These are phyloP conservation scores for Dichetophora obliterata DNA, from an alignment of 2,888 invertebrate genomes.

Conservation along the genomic window DNA sequence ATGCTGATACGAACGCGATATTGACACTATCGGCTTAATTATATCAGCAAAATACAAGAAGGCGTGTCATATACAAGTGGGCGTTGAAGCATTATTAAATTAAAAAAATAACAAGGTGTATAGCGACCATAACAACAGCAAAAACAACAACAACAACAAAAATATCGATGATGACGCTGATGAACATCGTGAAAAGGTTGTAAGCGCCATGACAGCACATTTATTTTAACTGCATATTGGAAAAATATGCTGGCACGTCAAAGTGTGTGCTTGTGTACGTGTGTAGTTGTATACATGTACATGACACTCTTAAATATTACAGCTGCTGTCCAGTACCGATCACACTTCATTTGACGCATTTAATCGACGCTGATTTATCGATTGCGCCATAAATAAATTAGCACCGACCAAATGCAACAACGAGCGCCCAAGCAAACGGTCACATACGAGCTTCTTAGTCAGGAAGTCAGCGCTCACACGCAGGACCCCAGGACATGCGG, in stretches of 20 bases:
- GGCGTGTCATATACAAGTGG: conserved; percentile 7
- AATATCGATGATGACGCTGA: neutral
- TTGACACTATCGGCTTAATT: conserved; percentile 20
- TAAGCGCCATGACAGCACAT: conserved; percentile 3
- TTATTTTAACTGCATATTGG: conserved; percentile 32
- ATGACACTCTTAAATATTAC: neutral
- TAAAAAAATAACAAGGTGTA: conserved; percentile 23
- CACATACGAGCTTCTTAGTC: neutral
- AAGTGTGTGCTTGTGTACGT: neutral
- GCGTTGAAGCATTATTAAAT: conserved; percentile 10
- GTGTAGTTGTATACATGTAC: too few species aligned
- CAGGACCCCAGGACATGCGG: neutral
- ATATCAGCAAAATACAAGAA: conserved; percentile 20
- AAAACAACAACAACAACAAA: neutral
- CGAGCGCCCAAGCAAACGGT: neutral
- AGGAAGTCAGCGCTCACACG: neutral
- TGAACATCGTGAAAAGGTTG: conserved; percentile 4
- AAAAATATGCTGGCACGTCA: conserved; percentile 12
- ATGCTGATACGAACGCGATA: neutral
- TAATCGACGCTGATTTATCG: conserved; percentile 31
- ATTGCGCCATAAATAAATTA: conserved; percentile 31
- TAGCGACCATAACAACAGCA: conserved; percentile 8
- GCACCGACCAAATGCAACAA: neutral
- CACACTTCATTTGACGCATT: conserved; percentile 32
- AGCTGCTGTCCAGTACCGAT: neutral